Conservation (phyloP, 2,888 invertebrate genomes). For the Plagiodera versicolora region DNA sequence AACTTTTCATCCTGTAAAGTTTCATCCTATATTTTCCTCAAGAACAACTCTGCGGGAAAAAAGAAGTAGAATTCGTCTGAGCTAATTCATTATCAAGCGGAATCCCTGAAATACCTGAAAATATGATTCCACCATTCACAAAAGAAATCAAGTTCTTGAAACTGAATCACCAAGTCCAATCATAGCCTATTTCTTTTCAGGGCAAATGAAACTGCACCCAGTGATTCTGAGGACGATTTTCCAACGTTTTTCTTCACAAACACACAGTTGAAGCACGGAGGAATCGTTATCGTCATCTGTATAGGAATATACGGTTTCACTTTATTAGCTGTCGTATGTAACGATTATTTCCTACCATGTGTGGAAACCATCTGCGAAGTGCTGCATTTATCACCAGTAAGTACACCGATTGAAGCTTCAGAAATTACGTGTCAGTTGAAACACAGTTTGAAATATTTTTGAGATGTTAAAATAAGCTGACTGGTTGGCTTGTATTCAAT, state of each 20-base stretch:
- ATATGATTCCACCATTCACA: no score
- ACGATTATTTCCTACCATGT: slow-evolving; percentile 88
- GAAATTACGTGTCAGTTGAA: background rate
- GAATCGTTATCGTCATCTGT: slow-evolving; percentile 72
- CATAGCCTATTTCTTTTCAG: background rate
- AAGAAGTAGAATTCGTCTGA: no score
- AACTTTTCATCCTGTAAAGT: no score
- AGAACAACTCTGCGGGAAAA: no score
- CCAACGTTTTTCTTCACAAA: slow-evolving; percentile 64
- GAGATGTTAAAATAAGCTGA: no score
- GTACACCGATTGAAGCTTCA: slow-evolving; percentile 27
- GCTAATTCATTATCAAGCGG: no score
- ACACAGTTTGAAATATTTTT: no score
- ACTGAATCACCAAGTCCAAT: no score
- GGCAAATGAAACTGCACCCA: background rate
- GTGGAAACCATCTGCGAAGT: slow-evolving; percentile 86
- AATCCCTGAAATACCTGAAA: no score
- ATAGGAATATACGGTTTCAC: slow-evolving; percentile 84
- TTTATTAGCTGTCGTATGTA: slow-evolving; percentile 84
- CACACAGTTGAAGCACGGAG: slow-evolving; percentile 72
- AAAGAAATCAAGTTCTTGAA: no score
- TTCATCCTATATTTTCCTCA: no score
- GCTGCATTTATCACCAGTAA: slow-evolving; percentile 69
- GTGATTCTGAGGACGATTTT: slow-evolving; percentile 57
- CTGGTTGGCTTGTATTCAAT: no score